Evolutionary conservation across 1,140 invertebrate species (phyloP).

Genomic region (Drosophila takahashii): DNA sequence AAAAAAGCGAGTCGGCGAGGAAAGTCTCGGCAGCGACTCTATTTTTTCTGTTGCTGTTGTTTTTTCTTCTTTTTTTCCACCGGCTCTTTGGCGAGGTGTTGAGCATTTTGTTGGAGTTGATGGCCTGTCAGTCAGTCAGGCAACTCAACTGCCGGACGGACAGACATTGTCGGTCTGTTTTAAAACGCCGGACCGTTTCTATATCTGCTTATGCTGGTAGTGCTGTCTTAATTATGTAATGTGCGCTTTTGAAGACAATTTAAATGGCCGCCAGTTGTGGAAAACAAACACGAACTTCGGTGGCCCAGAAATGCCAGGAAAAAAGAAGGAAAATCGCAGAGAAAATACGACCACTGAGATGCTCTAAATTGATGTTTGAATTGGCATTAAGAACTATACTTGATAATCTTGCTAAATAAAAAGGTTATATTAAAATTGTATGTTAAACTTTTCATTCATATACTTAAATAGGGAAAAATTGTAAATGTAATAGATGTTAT

Average conservation of each 20-base stretch:
- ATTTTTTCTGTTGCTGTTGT: neutral
- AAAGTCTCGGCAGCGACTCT: constrained; percentile 1
- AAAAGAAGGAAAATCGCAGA: constrained; percentile 6
- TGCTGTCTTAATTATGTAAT: constrained; percentile 82
- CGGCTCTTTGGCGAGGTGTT: constrained; percentile 62
- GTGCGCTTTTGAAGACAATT: constrained; percentile 78
- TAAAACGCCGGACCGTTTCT: constrained; percentile 30
- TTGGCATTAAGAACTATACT: neutral
- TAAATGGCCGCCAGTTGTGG: constrained; percentile 72
- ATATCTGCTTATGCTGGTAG: constrained; percentile 36
- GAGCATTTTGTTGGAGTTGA: constrained; percentile 75
- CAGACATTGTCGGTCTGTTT: constrained; percentile 42
- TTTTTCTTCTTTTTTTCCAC: constrained; percentile 7
- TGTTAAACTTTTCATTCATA: too few species aligned
- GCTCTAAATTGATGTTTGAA: constrained; percentile 1
- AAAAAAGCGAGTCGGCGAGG: constrained; percentile 56
- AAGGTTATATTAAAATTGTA: too few species aligned
- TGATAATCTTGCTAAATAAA: too few species aligned
- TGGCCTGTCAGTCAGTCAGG: constrained; percentile 72
- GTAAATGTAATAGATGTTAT: too few species aligned
- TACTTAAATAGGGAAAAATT: too few species aligned
- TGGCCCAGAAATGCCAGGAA: constrained; percentile 50
- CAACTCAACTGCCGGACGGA: constrained; percentile 45
- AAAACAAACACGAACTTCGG: constrained; percentile 72
- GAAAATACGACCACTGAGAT: constrained; percentile 27